Conservation (phyloP, 2,888 invertebrate genomes). For the Pogonocherus hispidulus region DNA sequence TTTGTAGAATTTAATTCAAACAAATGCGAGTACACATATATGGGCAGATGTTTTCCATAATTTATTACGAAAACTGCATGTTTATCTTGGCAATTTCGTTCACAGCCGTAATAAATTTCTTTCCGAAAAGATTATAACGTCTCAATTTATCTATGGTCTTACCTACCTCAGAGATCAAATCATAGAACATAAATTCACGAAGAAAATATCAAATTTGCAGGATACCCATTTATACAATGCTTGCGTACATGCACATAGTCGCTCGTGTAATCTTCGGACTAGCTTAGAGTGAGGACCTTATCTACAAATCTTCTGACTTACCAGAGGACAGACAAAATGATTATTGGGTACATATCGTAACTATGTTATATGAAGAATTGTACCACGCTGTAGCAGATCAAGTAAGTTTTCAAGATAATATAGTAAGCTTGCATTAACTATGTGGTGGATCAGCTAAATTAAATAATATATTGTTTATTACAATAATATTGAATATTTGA, state of each 20-base stretch:
- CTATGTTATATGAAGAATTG: conserved; percentile 53
- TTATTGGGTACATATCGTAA: conserved; percentile 65
- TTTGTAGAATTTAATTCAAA: neutral
- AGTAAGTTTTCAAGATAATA: conserved; percentile 14
- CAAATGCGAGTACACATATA: neutral
- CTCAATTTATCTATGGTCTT: conserved; percentile 63
- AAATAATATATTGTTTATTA: too few relatives aligned
- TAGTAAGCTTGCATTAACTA: neutral
- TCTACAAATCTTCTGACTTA: conserved; percentile 45
- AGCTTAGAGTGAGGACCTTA: conserved; percentile 20
- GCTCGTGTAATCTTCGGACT: conserved; percentile 40
- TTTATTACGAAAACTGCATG: conserved; percentile 1
- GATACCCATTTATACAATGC: conserved; percentile 57
- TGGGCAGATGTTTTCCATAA: neutral
- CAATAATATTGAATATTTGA: too few relatives aligned
- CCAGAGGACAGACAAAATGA: conserved; percentile 64
- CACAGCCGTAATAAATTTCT: conserved; percentile 44
- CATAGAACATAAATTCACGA: conserved; percentile 61
- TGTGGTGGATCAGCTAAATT: neutral
- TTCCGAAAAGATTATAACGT: conserved; percentile 57
- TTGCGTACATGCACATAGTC: conserved; percentile 52
- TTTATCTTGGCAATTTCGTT: conserved; percentile 19
- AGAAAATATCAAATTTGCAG: conserved; percentile 63
- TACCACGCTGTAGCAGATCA: conserved; percentile 41
- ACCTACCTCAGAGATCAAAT: conserved; percentile 62